These are phyloP conservation scores for Protobothrops mucrosquamatus DNA, from an alignment of 2,113 vertebrate species.

Conservation along the genomic window DNA sequence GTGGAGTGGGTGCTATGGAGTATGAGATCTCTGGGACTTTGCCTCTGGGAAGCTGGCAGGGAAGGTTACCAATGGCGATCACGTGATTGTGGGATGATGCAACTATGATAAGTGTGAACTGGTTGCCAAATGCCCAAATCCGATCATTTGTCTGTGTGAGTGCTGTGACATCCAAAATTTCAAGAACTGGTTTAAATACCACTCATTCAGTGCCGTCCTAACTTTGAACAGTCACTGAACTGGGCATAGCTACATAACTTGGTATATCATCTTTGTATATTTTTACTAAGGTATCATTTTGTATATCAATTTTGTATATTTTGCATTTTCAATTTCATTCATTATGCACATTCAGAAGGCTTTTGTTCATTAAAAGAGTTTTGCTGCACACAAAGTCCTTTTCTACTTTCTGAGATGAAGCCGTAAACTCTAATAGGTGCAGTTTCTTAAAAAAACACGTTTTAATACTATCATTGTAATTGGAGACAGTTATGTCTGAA, in stretches of 20 bases:
- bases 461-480: not conserved
- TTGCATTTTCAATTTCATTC: not conserved
- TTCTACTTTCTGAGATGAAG: not conserved
- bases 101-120: not conserved
- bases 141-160: not conserved
- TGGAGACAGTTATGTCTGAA: not conserved
- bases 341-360: not conserved
- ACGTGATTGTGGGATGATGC: not conserved
- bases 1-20: not conserved
- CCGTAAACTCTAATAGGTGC: not conserved
- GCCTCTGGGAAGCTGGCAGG: not conserved
- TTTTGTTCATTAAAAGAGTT: not conserved
- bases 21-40: not conserved
- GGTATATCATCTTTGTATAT: not conserved
- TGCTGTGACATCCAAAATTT: not conserved
- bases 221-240: not conserved
- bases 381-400: not conserved
- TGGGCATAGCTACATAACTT: not conserved
- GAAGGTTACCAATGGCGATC: not conserved
- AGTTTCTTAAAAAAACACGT: not conserved
- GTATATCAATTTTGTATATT: constrained; percentile 3
- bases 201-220: not conserved
- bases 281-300: not conserved
- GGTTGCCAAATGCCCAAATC: not conserved
- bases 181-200: not conserved